Conservation (phyloP, 1,140 invertebrate species). For the Delia radicum region DNA sequence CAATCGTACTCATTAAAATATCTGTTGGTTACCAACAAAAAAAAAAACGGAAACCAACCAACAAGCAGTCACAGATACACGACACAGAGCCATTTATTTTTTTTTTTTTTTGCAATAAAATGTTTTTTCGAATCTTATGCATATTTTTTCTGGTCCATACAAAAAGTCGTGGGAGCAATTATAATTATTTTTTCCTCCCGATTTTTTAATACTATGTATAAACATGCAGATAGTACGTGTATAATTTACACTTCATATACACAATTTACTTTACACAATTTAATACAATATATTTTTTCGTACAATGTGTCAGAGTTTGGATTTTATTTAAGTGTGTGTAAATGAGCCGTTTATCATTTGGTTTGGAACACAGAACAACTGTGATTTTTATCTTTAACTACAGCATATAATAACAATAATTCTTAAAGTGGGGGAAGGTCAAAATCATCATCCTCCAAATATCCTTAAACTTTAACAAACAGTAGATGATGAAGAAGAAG, state of each 20-base stretch:
- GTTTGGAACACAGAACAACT: slow-evolving; percentile 33
- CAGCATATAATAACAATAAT: slow-evolving; percentile 55
- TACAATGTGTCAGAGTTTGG: neutral
- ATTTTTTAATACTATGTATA: neutral
- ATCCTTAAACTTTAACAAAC: neutral
- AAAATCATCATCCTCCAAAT: slow-evolving; percentile 16
- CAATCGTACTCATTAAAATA: slow-evolving; percentile 22
- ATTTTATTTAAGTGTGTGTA: slow-evolving; percentile 1
- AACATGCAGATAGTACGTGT: neutral
- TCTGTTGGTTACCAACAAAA: neutral
- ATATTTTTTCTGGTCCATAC: neutral
- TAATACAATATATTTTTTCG: neutral
- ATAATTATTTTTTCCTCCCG: slow-evolving; percentile 14
- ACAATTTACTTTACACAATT: neutral
- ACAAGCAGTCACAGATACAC: too few species aligned
- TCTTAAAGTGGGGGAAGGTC: slow-evolving; percentile 55
- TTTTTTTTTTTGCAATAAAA: too few species aligned
- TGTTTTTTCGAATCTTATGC: neutral
- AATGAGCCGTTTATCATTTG: slow-evolving; percentile 20
- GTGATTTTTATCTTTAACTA: slow-evolving; percentile 49
- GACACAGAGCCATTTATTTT: too few species aligned
- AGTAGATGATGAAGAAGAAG: neutral
- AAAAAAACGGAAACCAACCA: neutral
- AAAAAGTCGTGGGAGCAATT: slow-evolving; percentile 29
- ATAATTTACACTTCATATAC: neutral